Evolutionary conservation across 1,140 invertebrate species (phyloP).

Genomic region (Caenorhabditis latens): DNA sequence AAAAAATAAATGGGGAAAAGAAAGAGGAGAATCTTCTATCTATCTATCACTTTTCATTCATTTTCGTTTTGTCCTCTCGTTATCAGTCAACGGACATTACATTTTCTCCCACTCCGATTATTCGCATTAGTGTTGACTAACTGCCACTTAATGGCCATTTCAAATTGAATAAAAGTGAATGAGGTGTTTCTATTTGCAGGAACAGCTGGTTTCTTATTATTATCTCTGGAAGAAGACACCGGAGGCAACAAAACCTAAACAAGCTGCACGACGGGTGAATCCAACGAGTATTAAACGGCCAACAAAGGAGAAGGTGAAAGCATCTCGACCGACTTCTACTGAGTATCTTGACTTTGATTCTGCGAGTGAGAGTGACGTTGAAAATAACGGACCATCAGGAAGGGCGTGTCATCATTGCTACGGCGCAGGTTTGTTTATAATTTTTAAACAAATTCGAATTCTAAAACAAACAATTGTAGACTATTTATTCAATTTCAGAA

Average conservation of each 20-base stretch:
- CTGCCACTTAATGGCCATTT: conserved; percentile 49
- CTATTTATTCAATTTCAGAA: conserved; percentile 78
- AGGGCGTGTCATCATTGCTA: conserved; percentile 81
- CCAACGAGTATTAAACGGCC: conserved; percentile 60
- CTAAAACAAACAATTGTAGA: not conserved
- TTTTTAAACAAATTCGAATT: conserved; percentile 31
- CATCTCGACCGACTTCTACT: conserved; percentile 66
- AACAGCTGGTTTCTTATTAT: conserved; percentile 97
- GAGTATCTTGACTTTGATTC: conserved; percentile 75
- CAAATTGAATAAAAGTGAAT: not conserved
- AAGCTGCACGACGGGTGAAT: conserved; percentile 69
- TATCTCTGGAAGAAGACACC: conserved; percentile 99
- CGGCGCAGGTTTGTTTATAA: conserved; percentile 81
- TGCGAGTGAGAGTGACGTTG: conserved; percentile 88
- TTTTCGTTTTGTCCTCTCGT: not conserved
- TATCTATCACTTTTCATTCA: conserved; percentile 5
- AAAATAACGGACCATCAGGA: conserved; percentile 83
- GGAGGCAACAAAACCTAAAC: conserved; percentile 84
- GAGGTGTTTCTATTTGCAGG: conserved; percentile 80
- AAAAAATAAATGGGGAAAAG: not conserved
- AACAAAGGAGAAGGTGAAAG: conserved; percentile 64
- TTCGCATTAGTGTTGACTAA: conserved; percentile 27
- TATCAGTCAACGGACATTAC: not conserved
- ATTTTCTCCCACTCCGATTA: not conserved
- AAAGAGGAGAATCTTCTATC: not conserved